Percentiles rank a stretch among this genome's conserved stretches.
Evolutionary conservation across 2,113 vertebrate species (phyloP).

Genomic region (Grammomys dolichurus): DNA sequence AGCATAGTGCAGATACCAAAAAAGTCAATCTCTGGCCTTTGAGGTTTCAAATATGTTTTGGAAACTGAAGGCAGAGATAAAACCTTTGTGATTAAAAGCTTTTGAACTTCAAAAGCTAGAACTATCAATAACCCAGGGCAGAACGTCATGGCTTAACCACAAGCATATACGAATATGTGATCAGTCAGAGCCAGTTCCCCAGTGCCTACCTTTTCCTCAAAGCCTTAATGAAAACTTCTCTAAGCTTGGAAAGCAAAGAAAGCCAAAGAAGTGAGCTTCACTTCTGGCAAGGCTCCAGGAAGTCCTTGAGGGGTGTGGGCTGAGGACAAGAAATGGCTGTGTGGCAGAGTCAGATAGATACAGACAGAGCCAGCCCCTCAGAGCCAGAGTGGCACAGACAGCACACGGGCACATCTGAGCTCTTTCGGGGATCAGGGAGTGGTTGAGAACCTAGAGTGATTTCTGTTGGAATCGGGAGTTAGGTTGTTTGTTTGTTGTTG

Average conservation of each 20-base stretch:
- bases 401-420: fast-evolving
- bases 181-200: not conserved
- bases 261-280: not conserved
- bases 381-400: not conserved
- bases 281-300: not conserved
- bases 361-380: not conserved
- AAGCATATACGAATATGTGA: not conserved
- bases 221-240: not conserved
- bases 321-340: not conserved
- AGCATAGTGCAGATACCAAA: conserved; percentile 54
- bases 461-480: not conserved
- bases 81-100: conserved; percentile 74
- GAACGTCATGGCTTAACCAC: conserved; percentile 44
- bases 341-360: not conserved
- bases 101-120: conserved; percentile 79
- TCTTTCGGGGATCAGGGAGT: not conserved
- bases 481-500: too few relatives aligned
- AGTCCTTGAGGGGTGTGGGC: not conserved
- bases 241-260: not conserved
- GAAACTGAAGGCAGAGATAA: conserved; percentile 76
- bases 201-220: not conserved
- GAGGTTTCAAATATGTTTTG: conserved; percentile 75
- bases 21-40: conserved; percentile 64
- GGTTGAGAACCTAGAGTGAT: not conserved
- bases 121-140: conserved; percentile 62